Conservation (phyloP, 2,888 invertebrate species). For the Buathra laborator region DNA sequence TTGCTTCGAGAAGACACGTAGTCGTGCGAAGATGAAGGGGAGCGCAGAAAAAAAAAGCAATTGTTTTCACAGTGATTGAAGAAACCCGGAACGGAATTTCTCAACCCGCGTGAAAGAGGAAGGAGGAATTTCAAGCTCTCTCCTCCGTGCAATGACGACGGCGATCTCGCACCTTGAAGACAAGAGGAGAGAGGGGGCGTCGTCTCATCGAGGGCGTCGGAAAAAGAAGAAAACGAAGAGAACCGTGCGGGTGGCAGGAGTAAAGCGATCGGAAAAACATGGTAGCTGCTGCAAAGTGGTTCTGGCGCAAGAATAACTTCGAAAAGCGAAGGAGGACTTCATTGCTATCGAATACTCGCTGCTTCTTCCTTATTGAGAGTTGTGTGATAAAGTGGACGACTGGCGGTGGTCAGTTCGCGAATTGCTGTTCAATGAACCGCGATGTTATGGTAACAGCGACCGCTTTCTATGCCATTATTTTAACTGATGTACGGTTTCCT, state of each 20-base stretch:
- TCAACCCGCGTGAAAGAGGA: not conserved
- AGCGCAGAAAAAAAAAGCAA: not conserved
- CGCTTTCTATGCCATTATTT: too few species aligned
- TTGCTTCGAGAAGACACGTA: not conserved
- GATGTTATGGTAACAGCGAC: too few species aligned
- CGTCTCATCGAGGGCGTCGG: conserved; percentile 21
- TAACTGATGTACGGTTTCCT: too few species aligned
- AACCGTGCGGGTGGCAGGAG: not conserved
- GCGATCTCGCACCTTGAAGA: not conserved
- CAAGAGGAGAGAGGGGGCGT: not conserved
- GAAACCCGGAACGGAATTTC: conserved; percentile 26
- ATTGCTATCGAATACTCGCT: not conserved
- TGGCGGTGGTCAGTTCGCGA: not conserved
- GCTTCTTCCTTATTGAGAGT: not conserved
- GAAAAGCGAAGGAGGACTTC: conserved; percentile 16
- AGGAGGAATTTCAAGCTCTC: conserved; percentile 34
- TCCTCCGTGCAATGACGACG: not conserved
- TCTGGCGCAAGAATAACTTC: conserved; percentile 34
- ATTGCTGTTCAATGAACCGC: not conserved
- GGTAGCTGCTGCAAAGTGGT: conserved; percentile 6
- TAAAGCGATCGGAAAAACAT: not conserved
- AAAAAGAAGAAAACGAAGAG: conserved; percentile 14
- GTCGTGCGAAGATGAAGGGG: not conserved
- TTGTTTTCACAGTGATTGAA: conserved; percentile 33
- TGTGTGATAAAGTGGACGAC: not conserved